Percentiles rank a stretch among this genome's conserved stretches.
Conservation (phyloP, 2,888 invertebrate genomes). For the Ophion ventricosus region DNA sequence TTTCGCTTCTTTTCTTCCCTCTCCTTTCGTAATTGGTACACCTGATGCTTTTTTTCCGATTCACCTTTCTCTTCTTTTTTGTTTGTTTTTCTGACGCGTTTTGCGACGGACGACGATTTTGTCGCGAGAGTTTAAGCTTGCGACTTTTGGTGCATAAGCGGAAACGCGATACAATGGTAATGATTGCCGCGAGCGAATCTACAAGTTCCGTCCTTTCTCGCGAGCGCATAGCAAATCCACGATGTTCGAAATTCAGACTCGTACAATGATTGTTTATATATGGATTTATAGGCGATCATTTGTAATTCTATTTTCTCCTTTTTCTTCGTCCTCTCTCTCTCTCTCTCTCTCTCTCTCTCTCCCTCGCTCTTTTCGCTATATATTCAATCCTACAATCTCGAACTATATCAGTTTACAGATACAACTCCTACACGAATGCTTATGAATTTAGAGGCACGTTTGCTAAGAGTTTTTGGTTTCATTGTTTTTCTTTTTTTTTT, state of each 20-base stretch:
- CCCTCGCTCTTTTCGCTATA: not conserved
- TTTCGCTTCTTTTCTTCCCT: not conserved
- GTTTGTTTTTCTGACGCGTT: constrained; percentile 9
- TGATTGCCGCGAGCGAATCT: no score
- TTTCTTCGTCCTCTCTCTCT: constrained; percentile 3
- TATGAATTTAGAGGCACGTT: constrained; percentile 83
- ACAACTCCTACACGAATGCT: constrained; percentile 79
- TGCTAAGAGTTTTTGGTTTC: constrained; percentile 81
- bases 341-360: not conserved
- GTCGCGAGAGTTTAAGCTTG: constrained; percentile 8
- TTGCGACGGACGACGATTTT: constrained; percentile 10
- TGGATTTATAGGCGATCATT: constrained; percentile 36
- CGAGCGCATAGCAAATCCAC: constrained; percentile 47
- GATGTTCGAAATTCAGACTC: constrained; percentile 56
- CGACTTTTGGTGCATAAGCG: not conserved
- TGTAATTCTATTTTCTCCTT: constrained; percentile 14
- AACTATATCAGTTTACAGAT: constrained; percentile 72
- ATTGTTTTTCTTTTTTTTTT: constrained; percentile 65
- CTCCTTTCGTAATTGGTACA: not conserved
- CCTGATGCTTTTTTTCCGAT: not conserved
- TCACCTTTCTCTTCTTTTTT: not conserved
- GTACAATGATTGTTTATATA: constrained; percentile 28
- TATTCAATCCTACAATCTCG: constrained; percentile 64
- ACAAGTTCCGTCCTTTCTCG: no score
- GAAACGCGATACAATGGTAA: not conserved